Percentiles rank a stretch among this genome's conserved stretches.
Evolutionary conservation across 1,140 invertebrate genomes (phyloP).

Genomic region (Drosophila willistoni): DNA sequence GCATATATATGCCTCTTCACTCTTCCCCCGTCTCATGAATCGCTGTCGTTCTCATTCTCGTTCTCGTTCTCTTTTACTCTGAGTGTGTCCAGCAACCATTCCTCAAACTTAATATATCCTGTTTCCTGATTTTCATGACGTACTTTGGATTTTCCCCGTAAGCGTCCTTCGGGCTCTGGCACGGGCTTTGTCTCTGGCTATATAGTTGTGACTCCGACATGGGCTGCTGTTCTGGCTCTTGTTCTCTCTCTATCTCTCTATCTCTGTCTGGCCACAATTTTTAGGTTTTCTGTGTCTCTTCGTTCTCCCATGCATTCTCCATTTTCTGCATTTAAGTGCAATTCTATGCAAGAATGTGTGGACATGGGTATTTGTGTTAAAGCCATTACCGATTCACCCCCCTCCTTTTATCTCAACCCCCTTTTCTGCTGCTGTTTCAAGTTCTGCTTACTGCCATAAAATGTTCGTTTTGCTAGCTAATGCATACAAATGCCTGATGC

Average conservation of each 20-base stretch:
- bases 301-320: slow-evolving; percentile 20
- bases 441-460: slow-evolving; percentile 53
- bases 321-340: slow-evolving; percentile 81
- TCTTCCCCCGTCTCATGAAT: not conserved
- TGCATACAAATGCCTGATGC: slow-evolving; percentile 80
- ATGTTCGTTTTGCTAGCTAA: slow-evolving; percentile 80
- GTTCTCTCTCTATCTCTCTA: not conserved
- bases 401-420: slow-evolving; percentile 8
- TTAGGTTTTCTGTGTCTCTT: slow-evolving; percentile 50
- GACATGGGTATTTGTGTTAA: slow-evolving; percentile 80
- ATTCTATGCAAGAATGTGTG: slow-evolving; percentile 79
- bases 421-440: not conserved
- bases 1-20: slow-evolving; percentile 41
- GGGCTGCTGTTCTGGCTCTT: not conserved
- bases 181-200: not conserved
- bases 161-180: slow-evolving; percentile 39
- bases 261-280: slow-evolving; percentile 57
- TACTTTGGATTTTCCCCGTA: slow-evolving; percentile 66
- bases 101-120: slow-evolving; percentile 81
- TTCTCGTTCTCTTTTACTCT: slow-evolving; percentile 22
- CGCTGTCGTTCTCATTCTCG: not conserved
- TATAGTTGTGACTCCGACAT: not conserved
- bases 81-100: slow-evolving; percentile 63
- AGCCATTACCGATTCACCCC: slow-evolving; percentile 59
- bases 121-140: slow-evolving; percentile 81